Percentiles rank a stretch among this genome's conserved stretches.
phyloP scores from a whole-genome alignment of 2,797 vertebrate species.

The Zenarchopterus dispar region DNA sequence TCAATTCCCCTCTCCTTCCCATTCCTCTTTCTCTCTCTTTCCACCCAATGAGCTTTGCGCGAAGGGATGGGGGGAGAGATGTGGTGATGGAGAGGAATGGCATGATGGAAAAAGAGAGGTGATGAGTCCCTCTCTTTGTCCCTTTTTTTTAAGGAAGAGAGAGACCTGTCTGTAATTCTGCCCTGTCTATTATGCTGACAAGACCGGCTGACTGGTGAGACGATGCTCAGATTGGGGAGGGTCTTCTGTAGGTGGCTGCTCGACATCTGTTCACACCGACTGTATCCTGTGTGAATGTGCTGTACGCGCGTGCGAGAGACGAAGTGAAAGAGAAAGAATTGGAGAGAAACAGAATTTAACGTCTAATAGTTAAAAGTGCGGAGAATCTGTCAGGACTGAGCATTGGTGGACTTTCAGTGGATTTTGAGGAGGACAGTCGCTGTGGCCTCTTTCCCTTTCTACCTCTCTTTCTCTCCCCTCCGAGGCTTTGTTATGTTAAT shows the following conservation, averaged over 20 bases:
- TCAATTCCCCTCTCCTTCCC: constrained; percentile 62
- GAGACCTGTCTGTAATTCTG: constrained; percentile 92
- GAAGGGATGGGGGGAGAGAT: constrained; percentile 32
- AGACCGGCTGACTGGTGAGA: constrained; percentile 72
- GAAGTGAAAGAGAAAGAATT: constrained; percentile 4
- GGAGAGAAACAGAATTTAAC: constrained; percentile 29
- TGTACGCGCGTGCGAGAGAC: constrained; percentile 4
- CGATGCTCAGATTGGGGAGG: constrained; percentile 87
- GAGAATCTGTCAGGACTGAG: constrained; percentile 57
- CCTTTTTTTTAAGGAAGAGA: constrained; percentile 44
- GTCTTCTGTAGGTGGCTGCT: constrained; percentile 88
- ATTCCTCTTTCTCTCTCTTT: constrained; percentile 88
- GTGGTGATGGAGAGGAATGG: constrained; percentile 41
- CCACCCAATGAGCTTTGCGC: constrained; percentile 85
- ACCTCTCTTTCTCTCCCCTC: constrained; percentile 81
- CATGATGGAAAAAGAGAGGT: constrained; percentile 53
- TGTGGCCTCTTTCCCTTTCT: constrained; percentile 70
- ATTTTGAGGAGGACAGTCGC: constrained; percentile 72
- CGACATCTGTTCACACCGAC: constrained; percentile 89
- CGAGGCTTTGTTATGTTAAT: constrained; percentile 99
- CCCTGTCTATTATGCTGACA: constrained; percentile 96
- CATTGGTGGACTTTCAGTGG: constrained; percentile 70
- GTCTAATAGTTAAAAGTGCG: constrained; percentile 32
- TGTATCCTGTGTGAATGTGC: constrained; percentile 56
- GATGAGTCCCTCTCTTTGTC: constrained; percentile 78